Percentiles rank a stretch among this genome's conserved stretches.
Conservation (phyloP, 2,113 vertebrate species). For the Podarcis cretensis region DNA sequence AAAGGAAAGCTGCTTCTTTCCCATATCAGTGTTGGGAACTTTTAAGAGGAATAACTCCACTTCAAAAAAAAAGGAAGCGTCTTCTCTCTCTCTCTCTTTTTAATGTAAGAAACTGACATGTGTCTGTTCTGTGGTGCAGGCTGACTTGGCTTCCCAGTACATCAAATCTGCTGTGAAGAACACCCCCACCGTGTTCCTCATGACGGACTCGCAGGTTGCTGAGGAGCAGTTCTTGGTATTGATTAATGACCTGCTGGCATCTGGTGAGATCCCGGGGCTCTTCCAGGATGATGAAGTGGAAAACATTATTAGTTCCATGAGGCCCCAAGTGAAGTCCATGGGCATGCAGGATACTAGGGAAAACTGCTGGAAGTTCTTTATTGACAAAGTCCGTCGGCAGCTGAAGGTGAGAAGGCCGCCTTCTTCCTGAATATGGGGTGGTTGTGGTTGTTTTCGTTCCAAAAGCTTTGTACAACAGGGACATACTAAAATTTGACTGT, state of each 20-base stretch:
- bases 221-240: conserved; percentile 80
- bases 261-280: conserved; percentile 76
- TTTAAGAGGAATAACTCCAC: neutral
- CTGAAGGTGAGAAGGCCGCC: conserved; percentile 68
- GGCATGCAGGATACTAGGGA: conserved; percentile 73
- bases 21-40: neutral
- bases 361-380: conserved; percentile 77
- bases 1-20: neutral
- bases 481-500: neutral
- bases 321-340: conserved; percentile 72
- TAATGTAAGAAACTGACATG: neutral
- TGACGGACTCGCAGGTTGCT: conserved; percentile 81
- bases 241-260: conserved; percentile 78
- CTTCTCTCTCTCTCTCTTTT: neutral
- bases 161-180: conserved; percentile 76
- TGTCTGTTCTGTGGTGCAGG: conserved; percentile 43
- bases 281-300: conserved; percentile 75
- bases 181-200: conserved; percentile 74
- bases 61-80: neutral
- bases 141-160: conserved; percentile 74
- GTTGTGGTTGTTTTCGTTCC: neutral
- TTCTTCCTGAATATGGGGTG: neutral
- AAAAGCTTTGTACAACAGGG: neutral
- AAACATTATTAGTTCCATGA: conserved; percentile 73
- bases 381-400: conserved; percentile 76